Evolutionary conservation across 2,888 invertebrate species (phyloP), one percentile per base, ranked within the genome.

Genomic region (Amiota minor): DNA sequence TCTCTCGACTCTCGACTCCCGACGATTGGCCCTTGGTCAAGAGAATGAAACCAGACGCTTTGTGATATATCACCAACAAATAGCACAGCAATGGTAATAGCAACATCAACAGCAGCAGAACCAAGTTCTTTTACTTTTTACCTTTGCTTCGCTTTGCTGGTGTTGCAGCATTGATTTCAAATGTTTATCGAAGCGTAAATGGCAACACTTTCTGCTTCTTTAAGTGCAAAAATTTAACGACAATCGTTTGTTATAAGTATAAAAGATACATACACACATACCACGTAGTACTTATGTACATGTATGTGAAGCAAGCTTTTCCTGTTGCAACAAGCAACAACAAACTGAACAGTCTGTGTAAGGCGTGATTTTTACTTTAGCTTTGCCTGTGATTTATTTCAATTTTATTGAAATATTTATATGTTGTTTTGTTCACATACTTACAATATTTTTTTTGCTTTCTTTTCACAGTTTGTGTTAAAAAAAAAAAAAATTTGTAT

Each of bases 111-210:
- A 35, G 35, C 35, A 3, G 23, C 23, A 23, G 2, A 1, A 35
- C 6, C 35, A 35, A 11, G 59, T 20, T 59, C 11, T 59, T 20
- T 11, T 20, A 14, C 59, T 20, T 16, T 45, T 23, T 49, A 65
- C 10, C 10, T n/a, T 64, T 46, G 45, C 46, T 46, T 64, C 14
- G 64, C 46, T 64, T 35, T 56, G 14, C 9, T 16, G 14, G 56
- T 16, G 35, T 45, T 46, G 64, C 46, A 46, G 64, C 64, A 65
- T 65, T 65, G 65, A 65, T 65, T 65, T 65, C 65, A 65, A 65
- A 65, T 65, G 65, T 65, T 65, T 65, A 65, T 65, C 65, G 65
- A 65, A 65, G 65, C 65, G 65, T 65, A 65, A 65, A 65, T 65
- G 65, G 65, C 65, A 65, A 65, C 65, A 65, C 65, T 65, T 65